A percentile compares a stretch with the other conserved stretches of the same genome.
These are phyloP conservation scores for Mungos mungo DNA, from an alignment of 2,113 vertebrate species.

Conservation along the genomic window DNA sequence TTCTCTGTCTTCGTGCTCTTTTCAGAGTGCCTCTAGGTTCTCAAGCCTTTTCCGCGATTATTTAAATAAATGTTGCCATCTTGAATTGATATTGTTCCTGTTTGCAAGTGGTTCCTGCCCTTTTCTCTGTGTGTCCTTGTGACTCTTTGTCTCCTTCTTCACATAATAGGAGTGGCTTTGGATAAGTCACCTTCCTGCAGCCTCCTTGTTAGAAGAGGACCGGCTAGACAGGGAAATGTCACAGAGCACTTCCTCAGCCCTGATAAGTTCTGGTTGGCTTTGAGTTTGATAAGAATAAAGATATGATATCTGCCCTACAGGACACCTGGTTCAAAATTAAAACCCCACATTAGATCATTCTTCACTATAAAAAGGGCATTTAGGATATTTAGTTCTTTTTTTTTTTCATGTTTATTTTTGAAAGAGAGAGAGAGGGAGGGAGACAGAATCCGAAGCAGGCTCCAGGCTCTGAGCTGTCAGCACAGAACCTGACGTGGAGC, in stretches of 20 bases:
- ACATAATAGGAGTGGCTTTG: background rate
- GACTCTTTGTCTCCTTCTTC: background rate
- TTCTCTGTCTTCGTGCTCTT: background rate
- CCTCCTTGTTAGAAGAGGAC: background rate
- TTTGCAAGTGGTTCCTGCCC: background rate
- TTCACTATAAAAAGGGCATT: background rate
- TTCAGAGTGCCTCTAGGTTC: background rate
- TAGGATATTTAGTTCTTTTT: background rate
- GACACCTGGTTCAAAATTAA: background rate
- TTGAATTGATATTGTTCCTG: background rate
- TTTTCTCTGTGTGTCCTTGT: background rate
- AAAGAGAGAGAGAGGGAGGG: too few relatives aligned
- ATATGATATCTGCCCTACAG: background rate
- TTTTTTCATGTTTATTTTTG: too few relatives aligned
- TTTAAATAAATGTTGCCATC: background rate
- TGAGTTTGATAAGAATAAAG: background rate
- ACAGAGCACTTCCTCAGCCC: background rate
- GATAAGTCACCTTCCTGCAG: background rate
- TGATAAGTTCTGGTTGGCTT: background rate
- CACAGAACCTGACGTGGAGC: too few relatives aligned
- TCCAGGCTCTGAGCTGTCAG: too few relatives aligned
- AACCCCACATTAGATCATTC: background rate
- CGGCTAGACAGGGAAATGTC: background rate
- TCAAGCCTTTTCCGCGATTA: background rate
- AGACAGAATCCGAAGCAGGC: too few relatives aligned